Evolutionary conservation across 1,140 invertebrate genomes (phyloP).

Genomic region (Aculops lycopersici): DNA sequence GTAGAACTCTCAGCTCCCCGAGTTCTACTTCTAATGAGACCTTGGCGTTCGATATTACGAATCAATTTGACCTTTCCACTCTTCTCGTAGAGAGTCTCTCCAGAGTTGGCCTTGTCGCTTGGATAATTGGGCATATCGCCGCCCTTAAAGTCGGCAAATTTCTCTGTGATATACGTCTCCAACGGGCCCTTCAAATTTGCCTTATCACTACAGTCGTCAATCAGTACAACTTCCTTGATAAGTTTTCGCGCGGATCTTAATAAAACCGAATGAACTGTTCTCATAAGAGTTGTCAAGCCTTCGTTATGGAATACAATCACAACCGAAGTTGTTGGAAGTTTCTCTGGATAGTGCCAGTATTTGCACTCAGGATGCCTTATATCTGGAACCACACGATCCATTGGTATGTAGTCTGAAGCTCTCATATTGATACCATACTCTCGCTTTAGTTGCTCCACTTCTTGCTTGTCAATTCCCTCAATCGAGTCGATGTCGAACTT

Average conservation of each 20-base stretch:
- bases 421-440: conserved; percentile 93
- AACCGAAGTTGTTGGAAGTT: conserved; percentile 60
- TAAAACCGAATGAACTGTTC: conserved; percentile 85
- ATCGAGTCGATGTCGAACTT: conserved; percentile 3
- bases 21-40: conserved; percentile 60
- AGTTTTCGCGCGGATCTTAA: conserved; percentile 60
- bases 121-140: neutral
- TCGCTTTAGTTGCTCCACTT: conserved; percentile 32
- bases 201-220: conserved; percentile 92
- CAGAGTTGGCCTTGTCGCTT: neutral
- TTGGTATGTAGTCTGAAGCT: conserved; percentile 66
- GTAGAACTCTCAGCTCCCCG: conserved; percentile 63
- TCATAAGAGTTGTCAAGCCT: conserved; percentile 66
- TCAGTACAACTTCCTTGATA: conserved; percentile 75
- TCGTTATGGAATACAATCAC: conserved; percentile 98
- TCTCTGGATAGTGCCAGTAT: conserved; percentile 71
- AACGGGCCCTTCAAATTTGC: conserved; percentile 11
- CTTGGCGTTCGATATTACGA: conserved; percentile 51
- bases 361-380: conserved; percentile 39
- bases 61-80: conserved; percentile 53
- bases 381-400: conserved; percentile 48
- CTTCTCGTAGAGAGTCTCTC: conserved; percentile 4
- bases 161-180: conserved; percentile 2
- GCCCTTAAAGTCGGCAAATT: conserved; percentile 4
- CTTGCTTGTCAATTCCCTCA: conserved; percentile 26